Conservation (phyloP, 1,140 invertebrate genomes). For the Drosophila littoralis region DNA sequence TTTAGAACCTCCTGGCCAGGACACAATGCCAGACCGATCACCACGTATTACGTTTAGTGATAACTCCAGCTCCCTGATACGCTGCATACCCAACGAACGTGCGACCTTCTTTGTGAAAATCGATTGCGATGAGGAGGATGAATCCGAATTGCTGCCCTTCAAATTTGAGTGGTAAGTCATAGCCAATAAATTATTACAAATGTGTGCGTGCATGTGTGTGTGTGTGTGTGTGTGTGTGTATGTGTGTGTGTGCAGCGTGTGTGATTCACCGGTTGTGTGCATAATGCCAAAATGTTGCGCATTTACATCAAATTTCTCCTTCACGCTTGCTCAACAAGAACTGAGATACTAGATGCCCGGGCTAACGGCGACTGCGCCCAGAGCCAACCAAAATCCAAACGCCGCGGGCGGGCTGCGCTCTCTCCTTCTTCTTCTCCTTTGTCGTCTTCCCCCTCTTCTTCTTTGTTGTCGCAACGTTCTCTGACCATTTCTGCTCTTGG, state of each 20-base stretch:
- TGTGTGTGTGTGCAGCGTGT: constrained; percentile 18
- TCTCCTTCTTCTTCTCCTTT: neutral
- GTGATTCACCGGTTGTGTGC: constrained; percentile 64
- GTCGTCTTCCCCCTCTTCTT: neutral
- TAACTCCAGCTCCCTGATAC: constrained; percentile 78
- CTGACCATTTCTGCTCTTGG: constrained; percentile 33
- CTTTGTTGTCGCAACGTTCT: constrained; percentile 13
- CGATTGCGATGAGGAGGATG: constrained; percentile 78
- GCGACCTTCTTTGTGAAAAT: constrained; percentile 84
- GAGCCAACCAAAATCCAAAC: neutral
- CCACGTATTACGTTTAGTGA: constrained; percentile 77
- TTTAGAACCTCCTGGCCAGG: constrained; percentile 60
- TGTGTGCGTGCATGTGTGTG: constrained; percentile 5
- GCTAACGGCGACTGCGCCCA: constrained; percentile 47
- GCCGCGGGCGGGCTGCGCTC: neutral
- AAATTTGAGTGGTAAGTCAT: constrained; percentile 83
- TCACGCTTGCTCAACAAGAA: constrained; percentile 40
- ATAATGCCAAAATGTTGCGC: constrained; percentile 71
- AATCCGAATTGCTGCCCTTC: constrained; percentile 73
- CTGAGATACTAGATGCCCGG: constrained; percentile 4
- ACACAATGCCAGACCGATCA: constrained; percentile 9
- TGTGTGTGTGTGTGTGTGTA: constrained; percentile 28
- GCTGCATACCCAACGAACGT: constrained; percentile 80
- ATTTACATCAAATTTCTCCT: constrained; percentile 73
- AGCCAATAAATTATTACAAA: constrained; percentile 10